A percentile compares a stretch with the other conserved stretches of the same genome.
phyloP scores from a whole-genome alignment of 2,888 invertebrate species.

The Chelonus formosanus region DNA sequence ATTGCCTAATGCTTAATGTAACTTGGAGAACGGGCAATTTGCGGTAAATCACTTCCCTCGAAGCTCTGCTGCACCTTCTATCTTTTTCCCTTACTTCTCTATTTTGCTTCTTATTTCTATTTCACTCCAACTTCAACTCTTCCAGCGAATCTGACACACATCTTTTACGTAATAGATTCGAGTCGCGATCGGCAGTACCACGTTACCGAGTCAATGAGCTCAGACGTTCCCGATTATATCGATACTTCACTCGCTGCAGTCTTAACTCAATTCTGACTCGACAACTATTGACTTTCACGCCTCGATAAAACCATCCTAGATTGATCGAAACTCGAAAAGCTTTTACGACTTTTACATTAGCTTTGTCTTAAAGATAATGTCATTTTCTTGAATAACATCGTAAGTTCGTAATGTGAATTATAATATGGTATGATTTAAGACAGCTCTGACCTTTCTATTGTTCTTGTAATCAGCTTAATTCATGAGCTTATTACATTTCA shows the following conservation, averaged over 20 bases:
- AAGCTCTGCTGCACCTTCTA: conserved; percentile 26
- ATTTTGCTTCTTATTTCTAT: conserved; percentile 15
- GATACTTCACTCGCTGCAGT: conserved; percentile 23
- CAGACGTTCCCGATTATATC: conserved; percentile 28
- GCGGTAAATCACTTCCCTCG: conserved; percentile 55
- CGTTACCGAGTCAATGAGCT: conserved; percentile 32
- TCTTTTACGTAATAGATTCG: conserved; percentile 48
- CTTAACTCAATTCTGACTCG: conserved; percentile 15
- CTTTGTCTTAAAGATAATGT: background rate
- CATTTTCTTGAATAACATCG: no score
- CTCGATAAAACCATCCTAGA: background rate
- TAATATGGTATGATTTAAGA: no score
- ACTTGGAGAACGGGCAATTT: conserved; percentile 54
- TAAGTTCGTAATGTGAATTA: no score
- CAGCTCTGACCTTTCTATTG: no score
- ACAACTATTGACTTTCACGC: conserved; percentile 22
- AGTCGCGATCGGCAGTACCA: conserved; percentile 32
- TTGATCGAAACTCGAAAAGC: conserved; percentile 7
- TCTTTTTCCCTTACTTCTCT: conserved; percentile 13
- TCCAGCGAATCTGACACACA: conserved; percentile 36
- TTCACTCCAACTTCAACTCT: conserved; percentile 12
- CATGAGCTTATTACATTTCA: no score
- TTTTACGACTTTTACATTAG: background rate
- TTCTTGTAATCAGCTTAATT: no score
- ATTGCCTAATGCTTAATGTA: conserved; percentile 56